A percentile compares a stretch with the other conserved stretches of the same genome.
These are phyloP conservation scores for Crotalus tigris DNA, from an alignment of 2,113 vertebrate genomes.

Conservation along the genomic window DNA sequence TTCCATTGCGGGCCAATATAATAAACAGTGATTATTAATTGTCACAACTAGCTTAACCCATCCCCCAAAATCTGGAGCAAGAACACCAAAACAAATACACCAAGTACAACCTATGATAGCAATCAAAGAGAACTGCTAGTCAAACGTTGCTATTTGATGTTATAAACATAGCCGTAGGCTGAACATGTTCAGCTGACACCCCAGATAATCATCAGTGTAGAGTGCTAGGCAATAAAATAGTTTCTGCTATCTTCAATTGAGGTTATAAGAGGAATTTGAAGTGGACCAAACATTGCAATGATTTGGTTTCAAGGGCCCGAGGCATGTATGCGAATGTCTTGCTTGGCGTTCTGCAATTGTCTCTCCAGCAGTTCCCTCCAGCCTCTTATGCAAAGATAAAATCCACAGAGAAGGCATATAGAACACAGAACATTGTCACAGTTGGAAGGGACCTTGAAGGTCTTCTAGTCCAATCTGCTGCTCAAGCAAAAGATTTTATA, in stretches of 20 bases:
- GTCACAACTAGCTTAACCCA: constrained; percentile 28
- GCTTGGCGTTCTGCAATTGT: background rate
- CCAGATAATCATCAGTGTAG: background rate
- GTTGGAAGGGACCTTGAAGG: background rate
- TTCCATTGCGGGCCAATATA: constrained; percentile 58
- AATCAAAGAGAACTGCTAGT: constrained; percentile 62
- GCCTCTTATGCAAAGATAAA: background rate
- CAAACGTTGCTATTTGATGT: constrained; percentile 46
- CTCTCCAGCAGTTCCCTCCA: background rate
- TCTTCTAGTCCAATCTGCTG: background rate
- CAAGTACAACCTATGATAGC: constrained; percentile 52
- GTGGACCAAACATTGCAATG: background rate
- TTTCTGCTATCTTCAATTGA: background rate
- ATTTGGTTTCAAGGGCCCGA: background rate
- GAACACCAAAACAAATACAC: constrained; percentile 52
- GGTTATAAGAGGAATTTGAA: background rate
- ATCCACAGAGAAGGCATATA: background rate
- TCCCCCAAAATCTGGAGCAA: background rate
- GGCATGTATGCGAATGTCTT: background rate
- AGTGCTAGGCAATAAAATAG: background rate
- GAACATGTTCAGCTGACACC: constrained; percentile 39
- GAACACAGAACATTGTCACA: background rate
- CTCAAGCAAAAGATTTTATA: background rate
- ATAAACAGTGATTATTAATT: constrained; percentile 46
- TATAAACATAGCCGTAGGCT: constrained; percentile 61